Percentiles rank a stretch among this genome's conserved stretches.
Evolutionary conservation across 2,888 invertebrate species (phyloP).

Genomic region (Napeogenes inachia): DNA sequence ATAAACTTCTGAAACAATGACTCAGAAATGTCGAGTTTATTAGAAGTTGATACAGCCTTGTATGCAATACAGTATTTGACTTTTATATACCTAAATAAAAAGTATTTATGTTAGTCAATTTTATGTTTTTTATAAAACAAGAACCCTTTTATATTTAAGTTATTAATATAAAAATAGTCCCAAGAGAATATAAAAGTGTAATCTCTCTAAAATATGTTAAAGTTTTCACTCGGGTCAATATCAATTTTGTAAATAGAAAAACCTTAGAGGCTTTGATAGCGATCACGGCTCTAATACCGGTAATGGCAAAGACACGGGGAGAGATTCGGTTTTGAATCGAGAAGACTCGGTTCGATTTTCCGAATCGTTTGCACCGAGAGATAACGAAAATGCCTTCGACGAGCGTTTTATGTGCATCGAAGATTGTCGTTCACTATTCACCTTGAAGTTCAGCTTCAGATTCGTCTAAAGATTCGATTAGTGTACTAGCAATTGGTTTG

Average conservation of each 20-base stretch:
- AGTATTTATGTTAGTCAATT: too few relatives aligned
- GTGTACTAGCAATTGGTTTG: neutral
- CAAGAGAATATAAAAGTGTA: neutral
- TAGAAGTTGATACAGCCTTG: too few relatives aligned
- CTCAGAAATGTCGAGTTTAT: too few relatives aligned
- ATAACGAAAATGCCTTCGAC: constrained; percentile 63
- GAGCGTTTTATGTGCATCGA: constrained; percentile 55
- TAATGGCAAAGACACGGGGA: constrained; percentile 58
- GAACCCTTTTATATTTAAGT: too few relatives aligned
- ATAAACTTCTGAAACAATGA: neutral
- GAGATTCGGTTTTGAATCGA: constrained; percentile 10
- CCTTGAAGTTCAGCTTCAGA: constrained; percentile 30
- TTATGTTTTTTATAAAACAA: too few relatives aligned
- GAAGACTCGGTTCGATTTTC: constrained; percentile 63
- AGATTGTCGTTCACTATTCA: constrained; percentile 37
- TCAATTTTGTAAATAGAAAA: constrained; percentile 29
- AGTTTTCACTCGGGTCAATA: constrained; percentile 1
- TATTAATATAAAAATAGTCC: too few relatives aligned
- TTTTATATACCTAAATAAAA: too few relatives aligned
- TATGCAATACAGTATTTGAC: too few relatives aligned
- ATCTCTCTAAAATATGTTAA: neutral
- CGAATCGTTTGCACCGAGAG: constrained; percentile 68
- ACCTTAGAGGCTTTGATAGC: constrained; percentile 27
- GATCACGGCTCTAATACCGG: constrained; percentile 57
- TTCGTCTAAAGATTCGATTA: constrained; percentile 22